A percentile compares a stretch with the other conserved stretches of the same genome.
phyloP scores from a whole-genome alignment of 2,797 vertebrate species.

The Anguilla obscura region DNA sequence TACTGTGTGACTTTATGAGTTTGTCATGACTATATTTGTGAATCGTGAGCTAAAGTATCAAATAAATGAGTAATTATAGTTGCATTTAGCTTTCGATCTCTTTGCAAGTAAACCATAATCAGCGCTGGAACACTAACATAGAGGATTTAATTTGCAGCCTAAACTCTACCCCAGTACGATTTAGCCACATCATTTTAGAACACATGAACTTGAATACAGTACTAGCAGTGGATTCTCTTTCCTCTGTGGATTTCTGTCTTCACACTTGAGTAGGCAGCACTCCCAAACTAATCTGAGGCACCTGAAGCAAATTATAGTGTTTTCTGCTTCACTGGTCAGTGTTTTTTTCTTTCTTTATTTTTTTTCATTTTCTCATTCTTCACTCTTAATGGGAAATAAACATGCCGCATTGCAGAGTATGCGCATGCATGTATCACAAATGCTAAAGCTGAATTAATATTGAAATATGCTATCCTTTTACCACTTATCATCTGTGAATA shows the following conservation, averaged over 20 bases:
- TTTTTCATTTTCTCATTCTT: not conserved
- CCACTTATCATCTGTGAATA: not conserved
- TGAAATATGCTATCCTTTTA: not conserved
- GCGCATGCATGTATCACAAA: not conserved
- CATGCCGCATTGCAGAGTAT: not conserved
- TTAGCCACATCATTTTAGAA: not conserved
- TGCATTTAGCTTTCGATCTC: not conserved
- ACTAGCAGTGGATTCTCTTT: not conserved
- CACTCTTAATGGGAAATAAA: not conserved
- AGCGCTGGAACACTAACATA: not conserved
- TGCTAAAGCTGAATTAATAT: not conserved
- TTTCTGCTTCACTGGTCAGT: conserved; percentile 6
- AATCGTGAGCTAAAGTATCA: not conserved
- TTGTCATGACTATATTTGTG: not conserved
- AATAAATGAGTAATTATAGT: not conserved
- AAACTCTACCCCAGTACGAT: not conserved
- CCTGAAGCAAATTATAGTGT: conserved; percentile 7
- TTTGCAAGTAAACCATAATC: not conserved
- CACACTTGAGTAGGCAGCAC: not conserved
- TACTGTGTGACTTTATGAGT: not conserved
- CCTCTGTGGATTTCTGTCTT: not conserved
- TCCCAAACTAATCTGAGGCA: conserved; percentile 12
- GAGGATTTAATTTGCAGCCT: not conserved
- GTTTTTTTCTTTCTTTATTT: not conserved
- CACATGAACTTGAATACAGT: not conserved